phyloP scores from a whole-genome alignment of 2,888 invertebrate genomes.

The Geotrupes spiniger region DNA sequence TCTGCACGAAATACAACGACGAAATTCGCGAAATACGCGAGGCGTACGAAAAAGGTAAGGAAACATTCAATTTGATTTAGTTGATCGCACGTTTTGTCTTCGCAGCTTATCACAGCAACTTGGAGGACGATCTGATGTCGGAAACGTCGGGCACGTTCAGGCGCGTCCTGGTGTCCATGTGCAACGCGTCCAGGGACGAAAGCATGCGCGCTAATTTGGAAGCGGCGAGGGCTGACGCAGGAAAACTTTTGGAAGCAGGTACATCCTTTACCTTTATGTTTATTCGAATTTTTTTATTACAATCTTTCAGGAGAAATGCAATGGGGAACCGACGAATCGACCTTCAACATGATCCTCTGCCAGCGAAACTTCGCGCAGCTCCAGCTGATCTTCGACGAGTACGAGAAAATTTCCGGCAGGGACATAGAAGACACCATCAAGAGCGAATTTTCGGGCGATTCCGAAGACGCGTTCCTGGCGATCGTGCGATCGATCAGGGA shows the following conservation, averaged over 20 bases:
- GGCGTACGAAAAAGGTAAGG: constrained; percentile 74
- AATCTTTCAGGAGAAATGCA: constrained; percentile 47
- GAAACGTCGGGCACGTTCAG: constrained; percentile 93
- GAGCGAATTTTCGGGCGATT: constrained; percentile 78
- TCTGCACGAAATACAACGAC: constrained; percentile 82
- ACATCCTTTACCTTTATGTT: background rate
- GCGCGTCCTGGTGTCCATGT: constrained; percentile 83
- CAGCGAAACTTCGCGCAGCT: constrained; percentile 70
- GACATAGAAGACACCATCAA: constrained; percentile 72
- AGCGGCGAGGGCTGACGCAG: constrained; percentile 77
- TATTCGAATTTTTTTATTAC: background rate
- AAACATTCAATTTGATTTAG: constrained; percentile 64
- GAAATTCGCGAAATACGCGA: constrained; percentile 77
- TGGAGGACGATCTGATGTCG: constrained; percentile 77
- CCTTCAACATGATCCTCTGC: constrained; percentile 78
- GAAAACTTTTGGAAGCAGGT: constrained; percentile 71
- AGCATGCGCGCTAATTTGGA: constrained; percentile 68
- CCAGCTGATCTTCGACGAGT: constrained; percentile 58
- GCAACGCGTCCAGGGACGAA: constrained; percentile 79
- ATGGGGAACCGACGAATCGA: constrained; percentile 80
- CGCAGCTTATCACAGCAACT: constrained; percentile 70
- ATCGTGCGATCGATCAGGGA: constrained; percentile 76
- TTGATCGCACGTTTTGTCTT: constrained; percentile 60
- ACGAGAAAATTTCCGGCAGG: constrained; percentile 71
- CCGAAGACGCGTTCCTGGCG: constrained; percentile 71